Evolutionary conservation across 1,140 invertebrate genomes (phyloP), one percentile per base, ranked within the genome.

Genomic region (Dendroctonus valens): DNA sequence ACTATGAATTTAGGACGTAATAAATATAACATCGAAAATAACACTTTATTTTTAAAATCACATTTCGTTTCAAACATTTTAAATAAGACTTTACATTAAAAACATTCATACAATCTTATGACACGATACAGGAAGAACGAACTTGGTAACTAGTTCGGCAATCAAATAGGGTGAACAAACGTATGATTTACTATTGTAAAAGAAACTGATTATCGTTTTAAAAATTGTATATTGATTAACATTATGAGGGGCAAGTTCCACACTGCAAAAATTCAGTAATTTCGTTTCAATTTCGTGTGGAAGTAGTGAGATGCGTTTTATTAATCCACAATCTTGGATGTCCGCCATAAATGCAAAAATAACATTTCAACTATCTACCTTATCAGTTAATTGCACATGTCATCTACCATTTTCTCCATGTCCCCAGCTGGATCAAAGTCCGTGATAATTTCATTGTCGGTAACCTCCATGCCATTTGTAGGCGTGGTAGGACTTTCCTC

Each of bases 381-480:
- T 11, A 55, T 39, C 58, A 64, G 37, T 52, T 72, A 72, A 59
- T 72, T 72, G 78, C 87, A 86, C 75, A 89, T 86, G 78, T 89
- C 85, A 58, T 86, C 85, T 67, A 89, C 87, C 80, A 89, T 86
- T 77, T 89, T 89, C 14, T 89, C 86, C 86, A 90, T 88, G 73
- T 89, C 87, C 73, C 86, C 83, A 74, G 88, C 87, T 59, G 83
- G 82, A 67, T 87, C 84, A 65, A 83, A 59, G 73, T 75, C 57
- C 66, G 41, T 73, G 73, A 15, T 72, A 54, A 44, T 68, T 73
- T 58, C 8, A 59, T 75, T 69, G 48, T 60, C 65, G 12, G 48
- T 62, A 59, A 59, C 76, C 48, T 68, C 72, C 60, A 63, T 70
- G 68, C 64, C 75, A 69, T 65, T 73, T 67, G 70, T 58, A 60